These are phyloP conservation scores for Epinephelus awoara DNA, from an alignment of 2,797 vertebrate species.

Conservation along the genomic window DNA sequence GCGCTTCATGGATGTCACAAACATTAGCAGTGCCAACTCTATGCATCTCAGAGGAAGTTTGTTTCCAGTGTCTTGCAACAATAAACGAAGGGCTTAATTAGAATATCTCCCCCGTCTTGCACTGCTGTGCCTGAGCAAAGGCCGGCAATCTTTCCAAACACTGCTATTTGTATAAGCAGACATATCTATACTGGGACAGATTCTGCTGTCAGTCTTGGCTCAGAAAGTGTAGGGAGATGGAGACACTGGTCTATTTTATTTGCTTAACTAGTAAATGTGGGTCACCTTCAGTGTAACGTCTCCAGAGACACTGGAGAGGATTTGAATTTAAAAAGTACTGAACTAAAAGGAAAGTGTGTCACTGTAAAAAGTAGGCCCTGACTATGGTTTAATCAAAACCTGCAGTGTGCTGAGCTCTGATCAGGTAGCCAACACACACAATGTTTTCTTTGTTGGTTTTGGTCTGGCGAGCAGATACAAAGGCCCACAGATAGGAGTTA, in stretches of 20 bases:
- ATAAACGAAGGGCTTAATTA: conserved; percentile 80
- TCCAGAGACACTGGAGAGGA: conserved; percentile 22
- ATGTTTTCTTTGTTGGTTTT: conserved; percentile 47
- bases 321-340: conserved; percentile 20
- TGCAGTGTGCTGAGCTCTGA: conserved; percentile 26
- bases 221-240: conserved; percentile 42
- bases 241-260: conserved; percentile 53
- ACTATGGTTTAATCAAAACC: conserved; percentile 31
- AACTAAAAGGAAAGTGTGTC: conserved; percentile 46
- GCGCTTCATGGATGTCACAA: conserved; percentile 34
- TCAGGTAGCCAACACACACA: conserved; percentile 33
- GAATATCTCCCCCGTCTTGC: conserved; percentile 52
- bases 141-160: conserved; percentile 68
- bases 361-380: conserved; percentile 27
- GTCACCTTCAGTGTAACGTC: conserved; percentile 46
- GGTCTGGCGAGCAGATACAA: conserved; percentile 23
- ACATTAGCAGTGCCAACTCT: conserved; percentile 43
- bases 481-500: conserved; percentile 34
- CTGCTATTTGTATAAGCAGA: conserved; percentile 74
- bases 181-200: conserved; percentile 45
- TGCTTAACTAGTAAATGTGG: conserved; percentile 54
- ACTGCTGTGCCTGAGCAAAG: conserved; percentile 44
- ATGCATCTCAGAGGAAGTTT: conserved; percentile 64
- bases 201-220: conserved; percentile 57
- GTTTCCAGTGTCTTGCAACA: conserved; percentile 72